phyloP scores from a whole-genome alignment of 1,140 invertebrate genomes.

The Sipha flava region DNA sequence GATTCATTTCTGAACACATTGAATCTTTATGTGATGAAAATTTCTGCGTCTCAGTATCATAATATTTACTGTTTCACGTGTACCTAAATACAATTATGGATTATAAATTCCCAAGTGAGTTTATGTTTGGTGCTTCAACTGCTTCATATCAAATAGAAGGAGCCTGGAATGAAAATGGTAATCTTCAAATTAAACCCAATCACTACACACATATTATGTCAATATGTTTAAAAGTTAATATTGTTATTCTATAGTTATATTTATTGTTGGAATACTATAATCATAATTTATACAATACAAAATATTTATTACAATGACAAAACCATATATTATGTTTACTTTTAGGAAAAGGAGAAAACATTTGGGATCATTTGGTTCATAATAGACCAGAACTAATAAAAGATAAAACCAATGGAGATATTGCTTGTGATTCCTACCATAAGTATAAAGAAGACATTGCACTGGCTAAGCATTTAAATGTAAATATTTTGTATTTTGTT shows the following conservation, averaged over 20 bases:
- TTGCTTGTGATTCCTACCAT: conserved; percentile 54
- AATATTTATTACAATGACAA: too few species aligned
- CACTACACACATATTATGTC: too few species aligned
- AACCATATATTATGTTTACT: background rate
- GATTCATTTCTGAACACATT: too few species aligned
- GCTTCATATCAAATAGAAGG: conserved; percentile 61
- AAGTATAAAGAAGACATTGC: conserved; percentile 50
- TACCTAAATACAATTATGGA: background rate
- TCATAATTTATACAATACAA: too few species aligned
- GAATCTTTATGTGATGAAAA: too few species aligned
- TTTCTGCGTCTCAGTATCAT: too few species aligned
- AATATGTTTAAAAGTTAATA: too few species aligned
- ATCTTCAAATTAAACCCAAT: too few species aligned
- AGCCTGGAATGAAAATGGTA: conserved; percentile 58
- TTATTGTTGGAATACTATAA: too few species aligned
- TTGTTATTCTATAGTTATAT: too few species aligned
- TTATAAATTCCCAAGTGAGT: conserved; percentile 46
- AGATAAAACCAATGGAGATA: conserved; percentile 51
- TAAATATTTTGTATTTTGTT: conserved; percentile 39
- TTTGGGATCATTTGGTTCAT: conserved; percentile 42
- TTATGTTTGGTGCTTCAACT: conserved; percentile 49
- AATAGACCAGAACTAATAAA: conserved; percentile 45
- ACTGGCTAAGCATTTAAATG: conserved; percentile 46
- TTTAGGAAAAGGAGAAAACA: conserved; percentile 42
- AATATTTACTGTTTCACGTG: too few species aligned